Conservation (phyloP, 2,888 invertebrate species). For the Octonoba sinensis region DNA sequence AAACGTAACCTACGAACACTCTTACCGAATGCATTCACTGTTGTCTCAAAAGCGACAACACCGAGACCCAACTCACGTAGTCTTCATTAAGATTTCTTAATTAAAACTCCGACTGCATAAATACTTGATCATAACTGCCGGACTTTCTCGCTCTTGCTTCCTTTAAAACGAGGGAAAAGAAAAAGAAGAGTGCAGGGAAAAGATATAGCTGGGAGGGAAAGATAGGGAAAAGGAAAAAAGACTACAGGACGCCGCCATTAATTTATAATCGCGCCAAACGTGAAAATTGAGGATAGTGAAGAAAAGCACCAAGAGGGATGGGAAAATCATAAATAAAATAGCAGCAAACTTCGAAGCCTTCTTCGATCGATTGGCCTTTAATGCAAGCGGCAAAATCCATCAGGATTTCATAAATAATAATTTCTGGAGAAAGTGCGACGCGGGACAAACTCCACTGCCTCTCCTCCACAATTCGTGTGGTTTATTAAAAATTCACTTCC, state of each 20-base stretch:
- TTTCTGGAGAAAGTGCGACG: constrained; percentile 17
- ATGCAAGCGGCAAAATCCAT: constrained; percentile 55
- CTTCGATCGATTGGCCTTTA: constrained; percentile 50
- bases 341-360: constrained; percentile 40
- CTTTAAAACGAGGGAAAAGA: no score
- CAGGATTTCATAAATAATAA: constrained; percentile 64
- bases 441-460: constrained; percentile 23
- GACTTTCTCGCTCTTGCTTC: constrained; percentile 10
- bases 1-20: no score
- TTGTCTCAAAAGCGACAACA: no score
- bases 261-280: constrained; percentile 64
- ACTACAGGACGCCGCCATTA: constrained; percentile 38
- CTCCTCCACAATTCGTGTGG: background rate
- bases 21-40: no score
- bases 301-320: constrained; percentile 47
- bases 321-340: constrained; percentile 61
- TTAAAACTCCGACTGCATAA: constrained; percentile 48
- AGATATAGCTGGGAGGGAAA: background rate
- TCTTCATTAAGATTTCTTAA: constrained; percentile 50
- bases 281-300: constrained; percentile 57
- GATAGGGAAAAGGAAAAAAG: constrained; percentile 15
- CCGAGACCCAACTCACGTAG: background rate
- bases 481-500: constrained; percentile 58
- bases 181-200: background rate
- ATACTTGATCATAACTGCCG: constrained; percentile 49